A percentile compares a stretch with the other conserved stretches of the same genome.
Conservation (phyloP, 1,140 invertebrate genomes). For the Drosophila pandora region DNA sequence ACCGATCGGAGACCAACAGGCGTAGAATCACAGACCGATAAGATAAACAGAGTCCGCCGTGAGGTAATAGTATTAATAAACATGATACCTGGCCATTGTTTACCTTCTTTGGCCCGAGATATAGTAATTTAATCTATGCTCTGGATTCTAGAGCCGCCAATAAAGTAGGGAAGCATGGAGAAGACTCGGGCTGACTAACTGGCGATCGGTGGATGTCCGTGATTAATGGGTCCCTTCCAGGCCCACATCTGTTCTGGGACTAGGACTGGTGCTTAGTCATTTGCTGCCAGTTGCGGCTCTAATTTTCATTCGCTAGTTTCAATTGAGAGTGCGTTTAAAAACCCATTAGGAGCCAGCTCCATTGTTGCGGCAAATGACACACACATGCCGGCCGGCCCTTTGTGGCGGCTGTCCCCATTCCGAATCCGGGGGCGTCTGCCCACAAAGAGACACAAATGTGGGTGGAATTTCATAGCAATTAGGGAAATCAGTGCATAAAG, state of each 20-base stretch:
- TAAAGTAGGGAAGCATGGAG: background rate
- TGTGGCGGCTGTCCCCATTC: background rate
- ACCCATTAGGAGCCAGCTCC: constrained; percentile 38
- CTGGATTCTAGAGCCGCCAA: background rate
- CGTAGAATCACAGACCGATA: constrained; percentile 39
- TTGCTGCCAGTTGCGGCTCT: background rate
- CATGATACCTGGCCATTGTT: background rate
- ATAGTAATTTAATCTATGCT: background rate
- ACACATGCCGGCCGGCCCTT: constrained; percentile 17
- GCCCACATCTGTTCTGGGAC: no score
- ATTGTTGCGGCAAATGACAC: constrained; percentile 49
- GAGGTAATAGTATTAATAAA: constrained; percentile 20
- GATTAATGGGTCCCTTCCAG: no score
- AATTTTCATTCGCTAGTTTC: constrained; percentile 20
- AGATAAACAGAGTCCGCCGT: constrained; percentile 52
- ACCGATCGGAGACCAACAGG: background rate
- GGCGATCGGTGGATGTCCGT: no score
- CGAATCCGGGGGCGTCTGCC: constrained; percentile 18
- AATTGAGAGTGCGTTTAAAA: constrained; percentile 53
- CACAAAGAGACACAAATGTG: constrained; percentile 2
- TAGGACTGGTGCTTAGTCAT: no score
- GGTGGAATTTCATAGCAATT: constrained; percentile 42
- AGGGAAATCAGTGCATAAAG: constrained; percentile 44
- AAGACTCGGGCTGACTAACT: no score
- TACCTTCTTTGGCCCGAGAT: background rate